Evolutionary conservation across 2,797 vertebrate species (phyloP), one percentile per base, ranked within the genome.

Genomic region (Xenops minutus): DNA sequence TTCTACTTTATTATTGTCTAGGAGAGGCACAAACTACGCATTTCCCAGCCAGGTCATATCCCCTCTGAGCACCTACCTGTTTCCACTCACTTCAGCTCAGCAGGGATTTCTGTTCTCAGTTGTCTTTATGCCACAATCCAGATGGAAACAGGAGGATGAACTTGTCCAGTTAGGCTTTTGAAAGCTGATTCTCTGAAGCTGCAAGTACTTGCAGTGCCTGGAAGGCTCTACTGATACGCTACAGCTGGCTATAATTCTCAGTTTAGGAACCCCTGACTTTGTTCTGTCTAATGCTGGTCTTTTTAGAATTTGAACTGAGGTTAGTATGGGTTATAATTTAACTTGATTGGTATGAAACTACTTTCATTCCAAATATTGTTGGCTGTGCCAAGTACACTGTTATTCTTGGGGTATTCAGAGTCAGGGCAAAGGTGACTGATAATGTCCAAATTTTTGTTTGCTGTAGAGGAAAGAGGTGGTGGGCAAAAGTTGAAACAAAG

Each of bases 321-420:
- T 30, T 79, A 83, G 37, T 39, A 61, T 22, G 24, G 64, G 74
- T 96, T 95, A 80, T 63, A 96, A 75, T 94, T 96, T 97, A 97
- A 97, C 86, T 76, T 49, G 56, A 82, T 82, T 89, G 93, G 93
- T 85, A 96, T 85, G 93, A 96, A 93, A 44, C 72, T 79, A 29
- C 17, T 92, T 92, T 87, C 48, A 44, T 87, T 71, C 61, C 61
- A 88, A 85, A 64, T 92, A 71, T 9, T 72, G 54, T 48, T 55
- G 27, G 7, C 59, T 84, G 43, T 7, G 20, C 75, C 81, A 85
- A 85, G 58, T n/a, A 51, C 4, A 8, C 44, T 43, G 58, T 78
- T 46, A 56, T 18, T 58, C 72, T 26, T 62, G 46, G 61, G n/a
- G 26, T 67, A 76, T 39, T 84, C 66, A 79, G 39, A 71, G 81